Evolutionary conservation across 1,140 invertebrate genomes (phyloP).

Genomic region (Papilio xuthus): DNA sequence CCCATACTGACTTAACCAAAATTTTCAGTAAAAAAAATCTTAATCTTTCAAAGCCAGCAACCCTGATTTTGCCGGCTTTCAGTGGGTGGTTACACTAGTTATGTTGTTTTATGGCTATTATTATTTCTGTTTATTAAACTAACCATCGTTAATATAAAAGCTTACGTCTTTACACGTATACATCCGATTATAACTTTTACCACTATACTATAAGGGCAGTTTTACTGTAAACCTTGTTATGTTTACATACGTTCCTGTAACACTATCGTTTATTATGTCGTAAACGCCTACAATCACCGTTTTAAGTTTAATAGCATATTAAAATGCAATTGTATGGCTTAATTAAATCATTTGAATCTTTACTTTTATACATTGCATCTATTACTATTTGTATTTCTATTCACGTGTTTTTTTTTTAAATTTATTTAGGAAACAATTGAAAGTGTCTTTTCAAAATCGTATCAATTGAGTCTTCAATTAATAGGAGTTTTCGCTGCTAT

Average conservation of each 20-base stretch:
- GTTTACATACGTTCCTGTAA: constrained; percentile 21
- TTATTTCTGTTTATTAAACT: constrained; percentile 51
- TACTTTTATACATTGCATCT: background rate
- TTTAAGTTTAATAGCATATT: constrained; percentile 32
- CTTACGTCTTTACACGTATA: background rate
- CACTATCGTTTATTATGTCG: constrained; percentile 32
- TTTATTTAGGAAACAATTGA: background rate
- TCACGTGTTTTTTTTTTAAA: background rate
- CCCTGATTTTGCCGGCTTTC: constrained; percentile 39
- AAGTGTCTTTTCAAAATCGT: background rate
- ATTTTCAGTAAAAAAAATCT: background rate
- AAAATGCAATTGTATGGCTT: constrained; percentile 32
- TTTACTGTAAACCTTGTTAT: background rate
- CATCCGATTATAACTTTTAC: constrained; percentile 13
- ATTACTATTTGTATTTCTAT: background rate
- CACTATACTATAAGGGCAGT: background rate
- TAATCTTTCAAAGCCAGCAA: constrained; percentile 4
- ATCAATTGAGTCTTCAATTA: too few relatives aligned
- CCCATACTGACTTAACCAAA: background rate
- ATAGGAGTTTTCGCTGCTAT: too few relatives aligned
- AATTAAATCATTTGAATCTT: constrained; percentile 23
- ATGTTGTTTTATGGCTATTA: constrained; percentile 48
- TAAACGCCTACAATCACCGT: constrained; percentile 33
- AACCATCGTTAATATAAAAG: constrained; percentile 44
- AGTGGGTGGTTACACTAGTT: constrained; percentile 47